Conservation (phyloP, 2,797 vertebrate genomes). For the Pterois miles region DNA sequence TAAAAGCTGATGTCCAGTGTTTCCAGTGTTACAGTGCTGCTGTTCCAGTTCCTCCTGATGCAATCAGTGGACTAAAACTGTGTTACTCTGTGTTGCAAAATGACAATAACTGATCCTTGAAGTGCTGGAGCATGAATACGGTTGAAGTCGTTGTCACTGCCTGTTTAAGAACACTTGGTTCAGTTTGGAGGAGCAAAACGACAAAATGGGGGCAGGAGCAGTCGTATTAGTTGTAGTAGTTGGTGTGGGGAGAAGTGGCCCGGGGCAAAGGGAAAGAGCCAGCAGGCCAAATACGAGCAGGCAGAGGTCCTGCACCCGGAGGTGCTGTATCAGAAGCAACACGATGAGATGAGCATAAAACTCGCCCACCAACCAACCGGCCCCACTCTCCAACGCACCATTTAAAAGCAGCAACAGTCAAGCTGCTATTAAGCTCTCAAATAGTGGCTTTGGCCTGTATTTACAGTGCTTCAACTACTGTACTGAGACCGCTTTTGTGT, state of each 20-base stretch:
- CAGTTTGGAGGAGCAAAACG: slow-evolving; percentile 33
- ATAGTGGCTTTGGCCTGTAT: neutral
- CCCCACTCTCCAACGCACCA: neutral
- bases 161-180: slow-evolving; percentile 16
- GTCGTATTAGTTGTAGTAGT: slow-evolving; percentile 7
- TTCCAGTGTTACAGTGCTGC: too few relatives aligned
- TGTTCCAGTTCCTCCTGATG: neutral
- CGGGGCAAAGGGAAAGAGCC: slow-evolving; percentile 19
- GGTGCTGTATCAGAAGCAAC: slow-evolving; percentile 33
- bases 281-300: slow-evolving; percentile 47
- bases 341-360: slow-evolving; percentile 19
- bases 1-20: too few relatives aligned
- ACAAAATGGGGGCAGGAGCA: slow-evolving; percentile 30
- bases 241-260: slow-evolving; percentile 14
- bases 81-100: neutral
- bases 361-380: neutral
- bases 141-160: slow-evolving; percentile 6
- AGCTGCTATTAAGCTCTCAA: neutral
- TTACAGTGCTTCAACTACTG: neutral
- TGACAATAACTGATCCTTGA: neutral
- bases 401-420: neutral
- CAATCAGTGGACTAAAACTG: neutral
- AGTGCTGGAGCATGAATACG: neutral
- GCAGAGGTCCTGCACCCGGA: slow-evolving; percentile 43
- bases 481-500: too few relatives aligned